Base-by-base conservation (phyloP, 2,113 vertebrate species). In the Zapornia atra region DNA sequence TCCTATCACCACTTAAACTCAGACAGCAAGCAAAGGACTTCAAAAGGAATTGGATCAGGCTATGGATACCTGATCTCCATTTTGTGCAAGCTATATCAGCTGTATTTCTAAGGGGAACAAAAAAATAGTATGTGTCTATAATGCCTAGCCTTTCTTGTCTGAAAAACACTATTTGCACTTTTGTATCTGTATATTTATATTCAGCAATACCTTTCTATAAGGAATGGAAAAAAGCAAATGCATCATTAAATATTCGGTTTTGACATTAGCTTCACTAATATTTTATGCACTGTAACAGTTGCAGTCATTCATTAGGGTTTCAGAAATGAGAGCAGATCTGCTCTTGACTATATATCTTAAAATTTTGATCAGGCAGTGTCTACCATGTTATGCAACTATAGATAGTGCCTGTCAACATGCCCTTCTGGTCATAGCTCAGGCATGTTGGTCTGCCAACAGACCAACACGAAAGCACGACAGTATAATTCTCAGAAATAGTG, bases 191-290 rank as follows among this genome's bases (percentile, higher is more conserved):
- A 40, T 50, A 79, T 92, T 88, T 94, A 84, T 44, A 83, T 76
- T 79, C 76, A 86, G 65, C 29, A 79, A 94, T 75, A 79, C 4
- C 50, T 94, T 87, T 88, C 48, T 86, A 87, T 86, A 82, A 87
- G 59, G 42, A 33, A 22, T 15, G 42, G 34, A 91, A 88, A 93
- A 83, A 77, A 82, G 51, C 56, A 96, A 96, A 94, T 29, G 48
- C 15, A 7, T 86, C 57, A 94, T 95, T 91, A 87, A 96, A 91
- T 72, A 93, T 82, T 95, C 80, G 60, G 48, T 51, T 91, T 72
- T 92, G 65, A 88, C 71, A 73, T 84, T 63, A 86, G 28, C 77
- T 84, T 65, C 70, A 34, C 33, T 57, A 76, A 75, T 88, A 91
- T 88, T 96, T 95, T 79, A 72, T 72, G 82, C 68, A 75, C 60